Evolutionary conservation across 2,113 vertebrate genomes (phyloP).

Genomic region (Channa maculata): DNA sequence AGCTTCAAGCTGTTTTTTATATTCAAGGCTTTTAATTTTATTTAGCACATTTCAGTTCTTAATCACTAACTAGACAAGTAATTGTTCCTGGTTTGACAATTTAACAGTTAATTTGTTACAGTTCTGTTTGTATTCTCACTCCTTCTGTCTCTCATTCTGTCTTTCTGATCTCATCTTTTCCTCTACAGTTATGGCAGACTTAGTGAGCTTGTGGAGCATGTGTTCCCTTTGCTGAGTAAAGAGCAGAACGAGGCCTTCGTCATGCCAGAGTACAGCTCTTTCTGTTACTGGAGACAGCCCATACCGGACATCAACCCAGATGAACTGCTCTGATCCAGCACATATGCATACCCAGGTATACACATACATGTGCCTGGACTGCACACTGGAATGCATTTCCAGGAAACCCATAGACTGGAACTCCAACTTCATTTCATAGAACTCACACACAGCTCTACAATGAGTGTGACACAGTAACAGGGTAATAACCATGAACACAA

Average conservation of each 20-base stretch:
- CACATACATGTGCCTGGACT: slow-evolving; percentile 22
- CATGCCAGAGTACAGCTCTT: slow-evolving; percentile 95
- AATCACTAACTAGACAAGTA: neutral
- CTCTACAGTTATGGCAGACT: slow-evolving; percentile 90
- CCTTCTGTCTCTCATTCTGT: neutral
- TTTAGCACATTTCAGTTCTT: neutral
- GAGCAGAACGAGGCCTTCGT: slow-evolving; percentile 94
- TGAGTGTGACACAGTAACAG: slow-evolving; percentile 13
- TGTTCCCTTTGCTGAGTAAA: slow-evolving; percentile 94
- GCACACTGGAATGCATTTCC: slow-evolving; percentile 46
- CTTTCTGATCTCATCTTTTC: neutral
- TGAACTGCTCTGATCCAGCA: slow-evolving; percentile 85
- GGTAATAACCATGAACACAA: slow-evolving; percentile 3
- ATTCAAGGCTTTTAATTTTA: no score
- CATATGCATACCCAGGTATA: slow-evolving; percentile 32
- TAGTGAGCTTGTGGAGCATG: slow-evolving; percentile 96
- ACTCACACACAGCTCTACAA: slow-evolving; percentile 4
- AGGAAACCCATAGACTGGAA: slow-evolving; percentile 31
- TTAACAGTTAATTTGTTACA: neutral
- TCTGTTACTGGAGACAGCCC: slow-evolving; percentile 96
- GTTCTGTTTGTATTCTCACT: neutral
- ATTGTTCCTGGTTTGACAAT: neutral
- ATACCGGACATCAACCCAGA: slow-evolving; percentile 90
- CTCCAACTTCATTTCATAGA: slow-evolving; percentile 3
- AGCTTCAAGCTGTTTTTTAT: no score